Conservation (phyloP, 2,113 vertebrate genomes). For the Lophotis ruficrista region DNA sequence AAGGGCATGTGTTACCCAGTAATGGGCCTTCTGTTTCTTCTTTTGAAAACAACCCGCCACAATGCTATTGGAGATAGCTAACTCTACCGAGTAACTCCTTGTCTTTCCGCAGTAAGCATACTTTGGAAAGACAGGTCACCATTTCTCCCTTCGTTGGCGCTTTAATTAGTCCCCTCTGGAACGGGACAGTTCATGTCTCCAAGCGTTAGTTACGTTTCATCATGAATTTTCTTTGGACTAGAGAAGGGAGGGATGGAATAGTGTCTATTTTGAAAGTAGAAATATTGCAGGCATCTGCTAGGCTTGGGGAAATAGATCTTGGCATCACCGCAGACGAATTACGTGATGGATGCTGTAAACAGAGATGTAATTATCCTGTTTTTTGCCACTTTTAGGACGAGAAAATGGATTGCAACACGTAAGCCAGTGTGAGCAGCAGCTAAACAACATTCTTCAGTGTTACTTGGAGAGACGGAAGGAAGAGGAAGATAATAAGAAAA, state of each 20-base stretch:
- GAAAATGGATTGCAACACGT: constrained; percentile 75
- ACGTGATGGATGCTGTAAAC: neutral
- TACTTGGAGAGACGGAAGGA: constrained; percentile 64
- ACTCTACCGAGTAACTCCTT: neutral
- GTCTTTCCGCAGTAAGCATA: fast-evolving
- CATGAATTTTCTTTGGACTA: neutral
- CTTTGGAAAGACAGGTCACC: neutral
- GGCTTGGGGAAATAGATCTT: neutral
- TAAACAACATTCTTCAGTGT: constrained; percentile 64
- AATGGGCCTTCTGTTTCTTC: neutral
- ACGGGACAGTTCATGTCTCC: neutral
- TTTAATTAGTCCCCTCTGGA: neutral
- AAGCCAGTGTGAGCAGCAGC: constrained; percentile 68
- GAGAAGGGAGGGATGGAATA: neutral
- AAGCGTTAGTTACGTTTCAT: neutral
- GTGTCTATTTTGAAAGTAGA: neutral
- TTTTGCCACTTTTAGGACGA: constrained; percentile 55
- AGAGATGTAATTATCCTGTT: neutral
- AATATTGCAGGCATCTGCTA: neutral
- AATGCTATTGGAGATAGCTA: neutral
- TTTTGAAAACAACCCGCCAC: neutral
- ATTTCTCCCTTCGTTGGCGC: neutral
- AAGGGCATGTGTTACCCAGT: neutral
- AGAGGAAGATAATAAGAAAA: constrained; percentile 31
- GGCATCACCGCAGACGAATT: neutral